phyloP scores from a whole-genome alignment of 23 tunicate genomes.

The Clavelina lepadiformis region DNA sequence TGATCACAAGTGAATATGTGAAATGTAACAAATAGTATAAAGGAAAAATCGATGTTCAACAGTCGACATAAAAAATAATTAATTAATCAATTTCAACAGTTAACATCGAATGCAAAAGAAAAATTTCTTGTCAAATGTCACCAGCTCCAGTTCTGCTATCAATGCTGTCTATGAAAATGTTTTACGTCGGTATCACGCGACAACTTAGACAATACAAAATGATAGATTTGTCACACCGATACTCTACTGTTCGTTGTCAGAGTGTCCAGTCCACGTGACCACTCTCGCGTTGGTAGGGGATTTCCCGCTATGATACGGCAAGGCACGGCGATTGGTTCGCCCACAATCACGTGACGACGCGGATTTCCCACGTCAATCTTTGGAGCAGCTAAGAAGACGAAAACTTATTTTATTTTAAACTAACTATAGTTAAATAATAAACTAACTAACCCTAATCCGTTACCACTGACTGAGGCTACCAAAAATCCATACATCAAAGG shows the following conservation, averaged over 20 bases:
- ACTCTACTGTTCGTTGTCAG: constrained; percentile 41
- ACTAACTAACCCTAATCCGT: neutral
- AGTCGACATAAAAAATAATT: too few species aligned
- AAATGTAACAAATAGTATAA: too few species aligned
- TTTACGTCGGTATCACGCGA: too few species aligned
- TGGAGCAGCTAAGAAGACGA: constrained; percentile 42
- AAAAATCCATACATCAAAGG: too few species aligned
- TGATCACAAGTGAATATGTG: neutral
- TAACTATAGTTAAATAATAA: neutral
- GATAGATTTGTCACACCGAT: constrained; percentile 23
- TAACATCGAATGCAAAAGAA: too few species aligned
- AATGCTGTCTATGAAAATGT: too few species aligned
- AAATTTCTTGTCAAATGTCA: too few species aligned
- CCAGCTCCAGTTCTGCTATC: too few species aligned
- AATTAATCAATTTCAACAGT: too few species aligned
- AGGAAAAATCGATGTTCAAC: too few species aligned
- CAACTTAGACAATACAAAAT: too few species aligned
- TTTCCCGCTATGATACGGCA: constrained; percentile 68
- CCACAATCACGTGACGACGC: constrained; percentile 57
- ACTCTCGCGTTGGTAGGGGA: constrained; percentile 65
- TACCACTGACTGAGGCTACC: neutral
- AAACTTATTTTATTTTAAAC: neutral
- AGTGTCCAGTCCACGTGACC: constrained; percentile 26
- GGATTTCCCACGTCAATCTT: constrained; percentile 35
- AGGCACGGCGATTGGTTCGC: constrained; percentile 45